Evolutionary conservation across 2,113 vertebrate genomes (phyloP), one percentile per base, ranked within the genome.

Genomic region (Setophaga petechia): DNA sequence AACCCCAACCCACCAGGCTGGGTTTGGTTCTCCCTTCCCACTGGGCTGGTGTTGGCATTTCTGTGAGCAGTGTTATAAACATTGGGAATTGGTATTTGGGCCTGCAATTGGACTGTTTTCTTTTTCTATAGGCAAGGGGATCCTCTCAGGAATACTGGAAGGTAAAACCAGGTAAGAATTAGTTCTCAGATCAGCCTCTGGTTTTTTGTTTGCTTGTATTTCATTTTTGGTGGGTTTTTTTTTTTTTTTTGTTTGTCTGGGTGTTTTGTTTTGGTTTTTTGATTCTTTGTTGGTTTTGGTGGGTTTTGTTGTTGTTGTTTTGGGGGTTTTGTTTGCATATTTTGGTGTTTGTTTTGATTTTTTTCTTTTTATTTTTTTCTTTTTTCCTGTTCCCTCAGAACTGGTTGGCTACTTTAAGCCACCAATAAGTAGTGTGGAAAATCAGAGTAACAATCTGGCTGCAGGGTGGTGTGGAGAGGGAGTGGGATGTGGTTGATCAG

Each of bases 81-180:
- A 3, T 1, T 7, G 35, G 47, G 11, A 31, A 31, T 33, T 9
- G 27, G 20, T 35, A 30, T 14, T 31, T 7, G 3, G 12, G 15
- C 25, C 24, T 87, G 27, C 10, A 84, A 3, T 8, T 39, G 72
- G 11, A n/a, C 0, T 28, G 3, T 3, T 63, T 8, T n/a, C 3
- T 58, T 67, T 65, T 52, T 65, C 80, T 49, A 2, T 15, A 97
- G 97, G 51, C 12, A 15, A 47, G 35, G 13, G 27, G 5, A 9
- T 74, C n/a, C 8, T 55, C 39, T 71, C 31, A 4, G 39, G 46
- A 91, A 9, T 4, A 54, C 6, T 62, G 37, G 55, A 44, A 72
- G 9, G 8, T 63, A 49, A 92, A 91, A 61, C 8, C 55, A 93
- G 96, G 97, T 97, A 89, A 91, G 90, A 49, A 35, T 58, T 44